These are phyloP conservation scores for Anticlea derivata DNA, from an alignment of 2,888 invertebrate genomes.

Conservation along the genomic window DNA sequence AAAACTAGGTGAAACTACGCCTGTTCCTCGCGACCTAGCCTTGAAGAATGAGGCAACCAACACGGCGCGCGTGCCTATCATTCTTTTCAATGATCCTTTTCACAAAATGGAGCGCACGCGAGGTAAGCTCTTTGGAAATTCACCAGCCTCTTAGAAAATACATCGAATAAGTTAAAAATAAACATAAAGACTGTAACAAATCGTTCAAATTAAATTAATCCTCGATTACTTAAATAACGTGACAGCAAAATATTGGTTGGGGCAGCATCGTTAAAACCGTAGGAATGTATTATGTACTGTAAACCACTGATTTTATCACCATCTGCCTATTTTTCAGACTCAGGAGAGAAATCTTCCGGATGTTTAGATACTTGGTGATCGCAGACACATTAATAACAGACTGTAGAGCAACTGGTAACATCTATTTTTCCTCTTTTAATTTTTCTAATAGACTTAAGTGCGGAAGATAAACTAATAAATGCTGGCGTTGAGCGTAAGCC, in stretches of 20 bases:
- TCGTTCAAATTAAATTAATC: constrained; percentile 68
- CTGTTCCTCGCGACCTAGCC: too few species aligned
- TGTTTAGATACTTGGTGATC: constrained; percentile 31
- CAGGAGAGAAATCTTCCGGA: constrained; percentile 34
- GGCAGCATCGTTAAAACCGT: constrained; percentile 56
- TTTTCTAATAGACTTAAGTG: too few species aligned
- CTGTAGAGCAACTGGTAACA: neutral
- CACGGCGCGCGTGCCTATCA: too few species aligned
- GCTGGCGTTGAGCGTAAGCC: too few species aligned
- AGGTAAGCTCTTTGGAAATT: too few species aligned
- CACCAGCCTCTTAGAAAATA: too few species aligned
- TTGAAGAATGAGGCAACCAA: too few species aligned
- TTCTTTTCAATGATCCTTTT: too few species aligned
- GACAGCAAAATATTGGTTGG: constrained; percentile 69
- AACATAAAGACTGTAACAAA: constrained; percentile 59
- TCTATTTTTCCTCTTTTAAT: too few species aligned
- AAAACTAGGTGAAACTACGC: too few species aligned
- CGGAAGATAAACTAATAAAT: too few species aligned
- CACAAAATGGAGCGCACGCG: too few species aligned
- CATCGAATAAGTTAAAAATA: constrained; percentile 60
- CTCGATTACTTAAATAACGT: constrained; percentile 63
- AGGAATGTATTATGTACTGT: constrained; percentile 57
- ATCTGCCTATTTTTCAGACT: constrained; percentile 48
- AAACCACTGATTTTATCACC: constrained; percentile 47
- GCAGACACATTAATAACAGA: constrained; percentile 18